Conservation (phyloP, 2,797 vertebrate species). For the Danio jaintianensis region DNA sequence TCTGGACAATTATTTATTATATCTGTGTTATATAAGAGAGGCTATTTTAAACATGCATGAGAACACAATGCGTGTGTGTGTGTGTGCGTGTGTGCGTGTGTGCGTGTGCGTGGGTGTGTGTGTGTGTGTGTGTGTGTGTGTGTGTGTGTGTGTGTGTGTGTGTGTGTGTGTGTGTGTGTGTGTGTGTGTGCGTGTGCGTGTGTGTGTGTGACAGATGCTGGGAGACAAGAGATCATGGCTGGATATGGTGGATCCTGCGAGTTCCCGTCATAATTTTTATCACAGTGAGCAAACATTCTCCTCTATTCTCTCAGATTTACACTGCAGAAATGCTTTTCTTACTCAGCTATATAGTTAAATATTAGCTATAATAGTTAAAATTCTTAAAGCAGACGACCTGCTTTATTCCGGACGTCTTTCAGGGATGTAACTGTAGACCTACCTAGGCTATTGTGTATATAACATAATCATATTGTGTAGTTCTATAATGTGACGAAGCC, state of each 20-base stretch:
- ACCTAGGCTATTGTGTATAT: too few relatives aligned
- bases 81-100: neutral
- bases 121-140: too few relatives aligned
- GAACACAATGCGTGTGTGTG: neutral
- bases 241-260: slow-evolving; percentile 93
- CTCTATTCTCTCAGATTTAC: neutral
- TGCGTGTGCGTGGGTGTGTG: neutral
- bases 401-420: too few relatives aligned
- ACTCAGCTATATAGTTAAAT: too few relatives aligned
- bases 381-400: too few relatives aligned
- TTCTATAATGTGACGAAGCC: too few relatives aligned
- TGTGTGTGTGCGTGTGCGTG: slow-evolving; percentile 8
- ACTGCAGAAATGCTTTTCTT: neutral
- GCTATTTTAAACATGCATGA: slow-evolving; percentile 7
- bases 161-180: neutral
- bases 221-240: slow-evolving; percentile 85
- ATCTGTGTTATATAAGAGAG: neutral
- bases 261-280: slow-evolving; percentile 89
- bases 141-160: too few relatives aligned
- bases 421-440: too few relatives aligned
- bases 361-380: too few relatives aligned
- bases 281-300: slow-evolving; percentile 78
- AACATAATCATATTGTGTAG: too few relatives aligned
- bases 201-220: slow-evolving; percentile 84
- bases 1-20: slow-evolving; percentile 4